A percentile compares a stretch with the other conserved stretches of the same genome.
Evolutionary conservation across 1,140 invertebrate species (phyloP).

Genomic region (Trichoplusia ni): DNA sequence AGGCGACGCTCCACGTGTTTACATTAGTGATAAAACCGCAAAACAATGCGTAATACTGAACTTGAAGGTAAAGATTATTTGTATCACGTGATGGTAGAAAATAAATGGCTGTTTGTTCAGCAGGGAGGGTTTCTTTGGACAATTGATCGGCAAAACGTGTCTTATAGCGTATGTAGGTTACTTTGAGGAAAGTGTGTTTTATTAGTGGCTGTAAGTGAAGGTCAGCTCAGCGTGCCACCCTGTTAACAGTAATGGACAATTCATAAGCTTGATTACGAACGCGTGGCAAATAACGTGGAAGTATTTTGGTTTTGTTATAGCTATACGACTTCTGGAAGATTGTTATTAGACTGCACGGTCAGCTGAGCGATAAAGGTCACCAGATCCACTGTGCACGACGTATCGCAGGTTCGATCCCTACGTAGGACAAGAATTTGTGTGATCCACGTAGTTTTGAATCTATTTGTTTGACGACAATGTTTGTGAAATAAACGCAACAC

Average conservation of each 20-base stretch:
- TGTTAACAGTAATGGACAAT: constrained; percentile 27
- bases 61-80: not conserved
- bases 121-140: not conserved
- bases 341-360: no score
- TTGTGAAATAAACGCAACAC: no score
- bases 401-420: no score
- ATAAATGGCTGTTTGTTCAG: not conserved
- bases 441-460: no score
- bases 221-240: constrained; percentile 9
- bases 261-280: constrained; percentile 22
- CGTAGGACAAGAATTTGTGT: no score
- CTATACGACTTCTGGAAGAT: no score
- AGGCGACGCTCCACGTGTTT: not conserved
- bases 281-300: not conserved
- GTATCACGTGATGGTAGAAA: not conserved
- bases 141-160: not conserved
- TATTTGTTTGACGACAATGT: no score
- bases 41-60: not conserved
- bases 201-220: not conserved
- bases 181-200: not conserved
- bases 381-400: no score
- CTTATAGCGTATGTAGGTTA: not conserved
- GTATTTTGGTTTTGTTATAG: constrained; percentile 9
- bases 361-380: no score
- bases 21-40: not conserved